Percentiles rank a stretch among this genome's conserved stretches.
Evolutionary conservation across 2,113 vertebrate genomes (phyloP).

Genomic region (Eolophus roseicapilla): DNA sequence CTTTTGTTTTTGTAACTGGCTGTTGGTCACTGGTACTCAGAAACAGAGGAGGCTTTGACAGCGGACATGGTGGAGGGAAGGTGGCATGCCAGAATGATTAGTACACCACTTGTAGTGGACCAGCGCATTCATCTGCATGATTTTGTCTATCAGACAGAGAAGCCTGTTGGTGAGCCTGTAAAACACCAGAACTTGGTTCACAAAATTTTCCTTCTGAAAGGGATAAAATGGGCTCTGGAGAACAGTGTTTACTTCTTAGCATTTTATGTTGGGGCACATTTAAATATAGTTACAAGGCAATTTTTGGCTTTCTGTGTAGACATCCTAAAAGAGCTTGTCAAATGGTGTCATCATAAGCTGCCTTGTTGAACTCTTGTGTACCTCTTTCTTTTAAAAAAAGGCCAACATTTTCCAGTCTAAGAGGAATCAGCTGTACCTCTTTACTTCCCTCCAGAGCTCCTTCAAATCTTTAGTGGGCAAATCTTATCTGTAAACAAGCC

Average conservation of each 20-base stretch:
- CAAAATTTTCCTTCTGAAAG: background rate
- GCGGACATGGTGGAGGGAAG: background rate
- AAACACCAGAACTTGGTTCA: background rate
- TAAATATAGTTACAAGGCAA: background rate
- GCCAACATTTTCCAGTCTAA: background rate
- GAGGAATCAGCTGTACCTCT: background rate
- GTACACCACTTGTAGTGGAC: background rate
- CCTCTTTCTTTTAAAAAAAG: background rate
- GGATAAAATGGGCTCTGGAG: background rate
- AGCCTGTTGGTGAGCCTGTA: background rate
- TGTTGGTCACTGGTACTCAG: background rate
- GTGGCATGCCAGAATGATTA: background rate
- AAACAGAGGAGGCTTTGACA: background rate
- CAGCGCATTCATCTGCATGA: accelerated
- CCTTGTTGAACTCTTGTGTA: background rate
- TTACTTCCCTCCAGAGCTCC: background rate
- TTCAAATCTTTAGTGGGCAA: background rate
- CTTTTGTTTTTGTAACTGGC: background rate
- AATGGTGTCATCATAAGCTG: background rate
- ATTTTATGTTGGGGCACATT: background rate
- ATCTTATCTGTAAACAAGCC: background rate
- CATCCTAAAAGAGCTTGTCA: background rate
- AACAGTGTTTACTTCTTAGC: background rate
- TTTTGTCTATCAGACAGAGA: background rate
- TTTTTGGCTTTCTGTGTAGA: background rate